A percentile compares a stretch with the other conserved stretches of the same genome.
These are phyloP conservation scores for Spisula solida DNA, from an alignment of 2,888 invertebrate species.

Conservation along the genomic window DNA sequence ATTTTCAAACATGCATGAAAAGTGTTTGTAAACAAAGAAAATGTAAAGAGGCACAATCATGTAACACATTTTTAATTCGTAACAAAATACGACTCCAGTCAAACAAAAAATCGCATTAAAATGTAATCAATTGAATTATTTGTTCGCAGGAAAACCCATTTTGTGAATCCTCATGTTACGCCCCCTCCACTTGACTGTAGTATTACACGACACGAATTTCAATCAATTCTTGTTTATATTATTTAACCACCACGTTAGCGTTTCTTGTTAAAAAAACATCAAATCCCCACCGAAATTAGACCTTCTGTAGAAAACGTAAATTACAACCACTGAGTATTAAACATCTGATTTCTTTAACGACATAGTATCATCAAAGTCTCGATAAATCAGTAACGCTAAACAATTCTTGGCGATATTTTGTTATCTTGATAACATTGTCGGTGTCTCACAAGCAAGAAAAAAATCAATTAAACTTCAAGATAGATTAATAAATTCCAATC, in stretches of 20 bases:
- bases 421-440: neutral
- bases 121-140: too few relatives aligned
- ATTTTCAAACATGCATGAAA: too few relatives aligned
- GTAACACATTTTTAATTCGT: too few relatives aligned
- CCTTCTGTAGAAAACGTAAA: neutral
- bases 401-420: neutral
- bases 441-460: neutral
- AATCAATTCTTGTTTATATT: neutral
- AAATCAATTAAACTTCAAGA: neutral
- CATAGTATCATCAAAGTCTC: neutral
- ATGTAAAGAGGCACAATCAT: too few relatives aligned
- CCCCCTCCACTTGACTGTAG: neutral
- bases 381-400: neutral
- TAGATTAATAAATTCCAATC: neutral
- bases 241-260: neutral
- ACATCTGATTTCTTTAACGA: neutral
- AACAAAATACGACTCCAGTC: too few relatives aligned
- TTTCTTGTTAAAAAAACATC: neutral
- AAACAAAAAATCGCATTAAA: too few relatives aligned
- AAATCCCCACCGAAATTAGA: neutral
- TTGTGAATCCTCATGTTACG: neutral
- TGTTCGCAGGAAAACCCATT: neutral
- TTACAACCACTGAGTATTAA: too few relatives aligned
- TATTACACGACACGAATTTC: neutral
- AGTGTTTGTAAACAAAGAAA: too few relatives aligned